Evolutionary conservation across 2,888 invertebrate genomes (phyloP), one percentile per base, ranked within the genome.

Genomic region (Ormyrus labotus): DNA sequence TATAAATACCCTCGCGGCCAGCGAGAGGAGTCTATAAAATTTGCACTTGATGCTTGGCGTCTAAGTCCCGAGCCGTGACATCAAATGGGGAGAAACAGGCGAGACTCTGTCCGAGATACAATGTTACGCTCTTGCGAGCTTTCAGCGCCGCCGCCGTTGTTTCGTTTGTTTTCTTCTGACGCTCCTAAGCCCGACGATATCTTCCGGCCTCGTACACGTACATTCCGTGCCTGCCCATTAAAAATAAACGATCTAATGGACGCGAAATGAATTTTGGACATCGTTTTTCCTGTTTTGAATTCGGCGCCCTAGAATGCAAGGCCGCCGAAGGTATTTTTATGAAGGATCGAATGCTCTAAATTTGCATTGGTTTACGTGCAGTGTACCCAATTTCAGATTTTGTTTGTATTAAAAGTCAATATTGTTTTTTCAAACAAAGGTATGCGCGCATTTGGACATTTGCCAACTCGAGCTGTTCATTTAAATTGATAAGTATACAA

Each of bases 1-100:
- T 81, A 81, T 72, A 81, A 81, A 81, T 81, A 81, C 72, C 67
- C 61, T 34, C 53, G 34, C 74, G 45, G 45, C 45, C 55, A 7
- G n/a, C 11, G 60, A 3, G 61, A 55, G 11, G 13, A 45, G 72
- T 64, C 60, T 63, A 48, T 53, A 67, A 76, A 76, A 63, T 72
- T 76, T 80, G 65, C 70, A 73, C 75, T 73, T 71, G 73, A 72
- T 55, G 63, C 53, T 61, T n/a, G 34, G n/a, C 11, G 8, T n/a
- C 5, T n/a, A 45, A 34, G 34, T 61, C 8, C 2, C 11, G 34
- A 8, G 10, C 47, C 47, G 34, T 61, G 9, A 61, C 47, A 61
- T n/a, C 11, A 5, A 45, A 45, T 45, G 10, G 47, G 5, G 34
- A 61, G 48, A 68, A 51, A 9, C 9, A 13, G 13, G 67, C 53